phyloP scores from a whole-genome alignment of 2,888 invertebrate genomes.

The Mechanitis mazaeus region DNA sequence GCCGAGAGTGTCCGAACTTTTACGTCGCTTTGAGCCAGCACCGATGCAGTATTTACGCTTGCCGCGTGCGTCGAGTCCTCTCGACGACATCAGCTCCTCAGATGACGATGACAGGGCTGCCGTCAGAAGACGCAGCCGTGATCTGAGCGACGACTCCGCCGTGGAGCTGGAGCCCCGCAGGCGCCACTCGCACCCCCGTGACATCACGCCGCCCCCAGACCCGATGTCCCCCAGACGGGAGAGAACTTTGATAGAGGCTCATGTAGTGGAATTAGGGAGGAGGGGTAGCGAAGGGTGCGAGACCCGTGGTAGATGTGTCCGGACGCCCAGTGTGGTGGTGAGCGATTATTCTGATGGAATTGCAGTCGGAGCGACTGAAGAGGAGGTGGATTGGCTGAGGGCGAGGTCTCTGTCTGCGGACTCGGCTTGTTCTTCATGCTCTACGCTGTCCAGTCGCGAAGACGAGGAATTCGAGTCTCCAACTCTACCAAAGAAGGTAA shows the following conservation, averaged over 20 bases:
- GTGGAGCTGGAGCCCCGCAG: conserved; percentile 73
- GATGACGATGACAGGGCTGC: conserved; percentile 71
- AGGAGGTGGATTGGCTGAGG: conserved; percentile 67
- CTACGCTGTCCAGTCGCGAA: conserved; percentile 84
- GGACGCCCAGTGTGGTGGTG: conserved; percentile 91
- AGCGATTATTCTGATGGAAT: conserved; percentile 89
- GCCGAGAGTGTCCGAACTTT: conserved; percentile 64
- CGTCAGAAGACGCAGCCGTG: conserved; percentile 64
- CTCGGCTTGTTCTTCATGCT: conserved; percentile 86
- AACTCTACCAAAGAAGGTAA: conserved; percentile 70
- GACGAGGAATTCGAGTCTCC: conserved; percentile 76
- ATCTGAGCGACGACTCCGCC: conserved; percentile 74
- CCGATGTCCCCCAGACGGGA: conserved; percentile 62
- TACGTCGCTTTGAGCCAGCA: conserved; percentile 63
- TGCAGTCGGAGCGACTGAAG: conserved; percentile 65
- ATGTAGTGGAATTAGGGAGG: conserved; percentile 76
- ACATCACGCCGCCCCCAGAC: conserved; percentile 61
- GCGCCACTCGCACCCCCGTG: conserved; percentile 62
- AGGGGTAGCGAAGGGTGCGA: conserved; percentile 69
- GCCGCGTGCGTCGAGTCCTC: conserved; percentile 60
- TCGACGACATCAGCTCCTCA: conserved; percentile 66
- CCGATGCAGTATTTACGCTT: conserved; percentile 72
- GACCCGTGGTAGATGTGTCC: conserved; percentile 77
- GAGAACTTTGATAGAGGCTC: conserved; percentile 68
- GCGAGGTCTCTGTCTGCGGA: conserved; percentile 77